These are phyloP conservation scores for Daubentonia madagascariensis DNA, from an alignment of 2,113 vertebrate species.

Conservation along the genomic window DNA sequence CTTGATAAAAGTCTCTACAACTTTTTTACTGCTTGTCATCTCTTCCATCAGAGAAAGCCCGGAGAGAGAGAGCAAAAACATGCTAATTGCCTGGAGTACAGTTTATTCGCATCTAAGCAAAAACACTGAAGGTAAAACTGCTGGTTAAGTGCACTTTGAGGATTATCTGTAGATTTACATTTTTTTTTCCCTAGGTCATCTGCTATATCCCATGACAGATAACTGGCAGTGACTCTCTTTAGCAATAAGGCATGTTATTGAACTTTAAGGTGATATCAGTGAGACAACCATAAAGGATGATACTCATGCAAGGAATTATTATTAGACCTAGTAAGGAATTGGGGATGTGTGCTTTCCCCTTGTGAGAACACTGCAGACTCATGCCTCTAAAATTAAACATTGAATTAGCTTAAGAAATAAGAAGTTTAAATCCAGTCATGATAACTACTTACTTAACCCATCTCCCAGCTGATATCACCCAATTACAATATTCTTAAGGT, in stretches of 20 bases:
- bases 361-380: background rate
- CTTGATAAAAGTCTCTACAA: background rate
- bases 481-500: constrained; percentile 46
- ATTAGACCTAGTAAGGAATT: constrained; percentile 7
- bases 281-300: background rate
- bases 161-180: background rate
- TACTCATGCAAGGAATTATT: background rate
- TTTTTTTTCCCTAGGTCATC: constrained; percentile 25
- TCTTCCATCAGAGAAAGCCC: background rate
- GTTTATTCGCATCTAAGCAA: background rate
- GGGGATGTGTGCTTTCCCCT: background rate
- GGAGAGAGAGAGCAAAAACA: background rate
- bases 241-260: background rate
- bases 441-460: constrained; percentile 34
- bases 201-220: background rate
- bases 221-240: background rate
- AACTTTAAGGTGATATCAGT: background rate
- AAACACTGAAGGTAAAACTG: background rate
- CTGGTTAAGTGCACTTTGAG: background rate
- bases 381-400: constrained; percentile 54
- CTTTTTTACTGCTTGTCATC: background rate
- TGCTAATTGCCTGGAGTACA: background rate
- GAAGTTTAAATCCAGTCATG: constrained; percentile 46
- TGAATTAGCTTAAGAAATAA: constrained; percentile 58
- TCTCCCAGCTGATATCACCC: constrained; percentile 36